Base-by-base conservation (phyloP, 2,113 vertebrate genomes). In the Charadrius vociferus region DNA sequence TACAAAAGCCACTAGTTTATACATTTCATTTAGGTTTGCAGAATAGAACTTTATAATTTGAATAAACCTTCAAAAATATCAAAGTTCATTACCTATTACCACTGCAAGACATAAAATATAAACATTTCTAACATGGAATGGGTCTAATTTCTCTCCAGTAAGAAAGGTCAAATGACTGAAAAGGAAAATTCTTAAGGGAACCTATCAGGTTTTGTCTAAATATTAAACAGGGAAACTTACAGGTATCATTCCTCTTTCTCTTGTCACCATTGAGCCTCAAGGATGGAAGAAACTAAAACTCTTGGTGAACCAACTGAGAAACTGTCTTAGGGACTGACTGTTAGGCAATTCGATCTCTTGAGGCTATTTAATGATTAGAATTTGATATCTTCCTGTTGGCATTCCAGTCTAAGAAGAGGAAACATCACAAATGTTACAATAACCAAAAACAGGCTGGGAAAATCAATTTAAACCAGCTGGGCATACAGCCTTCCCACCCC, bases 351-450 rank as follows among this genome's bases (percentile, higher is more conserved):
- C 2, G 19, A 95, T 88, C 71, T 90, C 86, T 58, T 61, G 34
- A 66, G 66, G 55, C 41, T 92, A 47, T 75, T 93, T 83, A 96
- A 77, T 73, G 22, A 86, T 70, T 86, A 95, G 67, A 95, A 96
- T 77, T 95, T 83, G 94, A 53, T 95, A 95, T 52, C 66, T 77
- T 70, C 86, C 62, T 82, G 30, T 72, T 90, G 62, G 8, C 50
- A 32, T 73, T 88, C 58, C 68, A 73, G 62, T 72, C 23, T 39
- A 59, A 93, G 56, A 93, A 78, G 7, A 88, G 27, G 23, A 93
- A 68, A 82, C 23, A 47, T 82, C 67, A 34, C 22, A 67, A 73
- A 79, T 68, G 12, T 65, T 82, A 75, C 39, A 55, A 52, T 83
- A 90, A 75, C 12, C 5, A 82, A 62, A 82, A 61, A 37, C 5